phyloP scores from a whole-genome alignment of 2,888 invertebrate genomes.

The Sepiola atlantica region DNA sequence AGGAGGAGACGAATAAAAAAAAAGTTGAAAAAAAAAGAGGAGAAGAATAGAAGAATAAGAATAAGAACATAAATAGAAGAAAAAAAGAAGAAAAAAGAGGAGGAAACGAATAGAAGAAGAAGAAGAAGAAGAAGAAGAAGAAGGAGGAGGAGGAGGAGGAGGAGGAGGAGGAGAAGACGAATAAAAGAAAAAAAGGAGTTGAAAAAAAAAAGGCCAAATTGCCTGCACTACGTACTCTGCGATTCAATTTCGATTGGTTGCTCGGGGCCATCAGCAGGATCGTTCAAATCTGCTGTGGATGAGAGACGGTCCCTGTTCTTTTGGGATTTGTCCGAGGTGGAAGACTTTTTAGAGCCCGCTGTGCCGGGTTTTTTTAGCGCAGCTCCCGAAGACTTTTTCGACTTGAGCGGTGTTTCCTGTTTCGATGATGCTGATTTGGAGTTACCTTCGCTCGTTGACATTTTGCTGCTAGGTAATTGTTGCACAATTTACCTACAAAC shows the following conservation, averaged over 20 bases:
- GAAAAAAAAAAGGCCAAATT: neutral
- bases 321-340: neutral
- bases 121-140: constrained; percentile 16
- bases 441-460: neutral
- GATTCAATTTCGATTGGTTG: neutral
- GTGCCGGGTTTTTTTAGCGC: neutral
- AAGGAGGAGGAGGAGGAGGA: neutral
- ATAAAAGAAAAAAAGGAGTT: neutral
- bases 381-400: neutral
- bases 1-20: no score
- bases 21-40: no score
- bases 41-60: neutral
- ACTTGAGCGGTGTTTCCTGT: no score
- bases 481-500: neutral
- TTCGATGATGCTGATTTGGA: neutral
- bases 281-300: neutral
- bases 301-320: neutral
- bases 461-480: neutral
- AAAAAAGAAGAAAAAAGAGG: neutral
- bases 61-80: neutral
- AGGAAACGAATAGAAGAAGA: neutral
- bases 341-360: neutral
- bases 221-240: neutral
- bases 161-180: neutral
- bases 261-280: neutral